phyloP scores from a whole-genome alignment of 2,888 invertebrate species.

The Timandra comae region DNA sequence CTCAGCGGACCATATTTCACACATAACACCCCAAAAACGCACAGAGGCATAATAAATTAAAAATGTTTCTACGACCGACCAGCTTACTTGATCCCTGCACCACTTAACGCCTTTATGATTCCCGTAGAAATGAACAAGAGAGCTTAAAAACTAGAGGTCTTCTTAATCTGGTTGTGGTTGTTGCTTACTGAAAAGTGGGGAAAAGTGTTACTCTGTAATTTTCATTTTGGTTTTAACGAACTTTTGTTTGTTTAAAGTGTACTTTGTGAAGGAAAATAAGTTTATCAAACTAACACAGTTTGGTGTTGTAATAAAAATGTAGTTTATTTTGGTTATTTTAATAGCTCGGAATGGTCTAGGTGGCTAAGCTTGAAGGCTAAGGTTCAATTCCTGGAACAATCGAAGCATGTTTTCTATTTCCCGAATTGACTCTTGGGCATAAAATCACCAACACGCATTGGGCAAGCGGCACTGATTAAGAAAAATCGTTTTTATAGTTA shows the following conservation, averaged over 20 bases:
- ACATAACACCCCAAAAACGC: constrained; percentile 38
- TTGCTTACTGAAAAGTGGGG: constrained; percentile 32
- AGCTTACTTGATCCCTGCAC: constrained; percentile 20
- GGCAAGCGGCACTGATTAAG: too few relatives aligned
- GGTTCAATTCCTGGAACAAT: too few relatives aligned
- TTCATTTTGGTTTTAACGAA: constrained; percentile 22
- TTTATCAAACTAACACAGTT: too few relatives aligned
- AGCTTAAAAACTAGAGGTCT: constrained; percentile 22
- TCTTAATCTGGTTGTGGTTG: constrained; percentile 18
- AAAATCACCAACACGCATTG: too few relatives aligned
- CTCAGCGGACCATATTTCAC: constrained; percentile 38
- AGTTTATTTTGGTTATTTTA: too few relatives aligned
- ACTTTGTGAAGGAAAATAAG: constrained; percentile 6
- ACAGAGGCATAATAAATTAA: constrained; percentile 41
- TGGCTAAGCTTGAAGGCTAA: too few relatives aligned
- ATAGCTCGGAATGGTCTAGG: too few relatives aligned
- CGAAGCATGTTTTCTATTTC: too few relatives aligned
- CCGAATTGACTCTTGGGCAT: too few relatives aligned
- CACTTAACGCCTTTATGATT: constrained; percentile 8
- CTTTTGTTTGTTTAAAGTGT: constrained; percentile 13
- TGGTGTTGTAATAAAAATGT: too few relatives aligned
- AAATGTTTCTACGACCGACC: constrained; percentile 27
- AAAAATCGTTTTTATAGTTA: too few relatives aligned
- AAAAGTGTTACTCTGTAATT: constrained; percentile 41
- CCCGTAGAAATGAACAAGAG: constrained; percentile 7